Evolutionary conservation across 2,888 invertebrate species (phyloP), one percentile per base, ranked within the genome.

Genomic region (Auanema freiburgensis): DNA sequence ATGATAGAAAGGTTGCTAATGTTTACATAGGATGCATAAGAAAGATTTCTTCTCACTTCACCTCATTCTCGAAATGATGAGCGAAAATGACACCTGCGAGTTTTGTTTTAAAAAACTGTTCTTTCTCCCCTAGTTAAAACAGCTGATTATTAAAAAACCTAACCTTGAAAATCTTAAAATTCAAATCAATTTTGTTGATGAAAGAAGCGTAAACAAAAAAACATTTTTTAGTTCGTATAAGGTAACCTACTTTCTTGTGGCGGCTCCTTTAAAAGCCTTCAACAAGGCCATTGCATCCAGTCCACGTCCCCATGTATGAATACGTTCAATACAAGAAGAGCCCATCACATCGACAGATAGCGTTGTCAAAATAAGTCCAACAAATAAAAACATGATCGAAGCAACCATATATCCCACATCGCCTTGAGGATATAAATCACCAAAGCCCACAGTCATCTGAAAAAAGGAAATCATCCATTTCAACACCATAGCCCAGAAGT

Each of bases 381-480:
- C 71, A 55, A 83, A 79, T 42, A 83, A 77, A 65, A 82, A 83
- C 12, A 74, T 57, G 54, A 83, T 83, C 52, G 80, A 82, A 12
- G 74, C 72, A 14, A 67, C 57, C 67, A 79, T 71, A 58, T 76
- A 77, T 46, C 63, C 69, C 14, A 71, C 68, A 8, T 64, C 72
- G 12, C 72, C 76, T 18, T 59, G 66, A 12, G 79, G 80, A 42
- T 75, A 72, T 4, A 83, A 63, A 52, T 83, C 83, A 1, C 83
- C 83, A 56, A 83, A 83, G 2, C 83, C 83, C 21, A 81, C 78
- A 0, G 81, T 81, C 53, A 78, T 70, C 79, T 80, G 66, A 46
- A 76, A 33, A 33, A 33, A 33, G 8, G 33, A 33, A 33, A 5
- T 33, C 33, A 8, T 33, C 8, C 33, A 33, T 33, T 33, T 8